Base-by-base conservation (phyloP, 2,797 vertebrate species). In the Onychomys arenicola region DNA sequence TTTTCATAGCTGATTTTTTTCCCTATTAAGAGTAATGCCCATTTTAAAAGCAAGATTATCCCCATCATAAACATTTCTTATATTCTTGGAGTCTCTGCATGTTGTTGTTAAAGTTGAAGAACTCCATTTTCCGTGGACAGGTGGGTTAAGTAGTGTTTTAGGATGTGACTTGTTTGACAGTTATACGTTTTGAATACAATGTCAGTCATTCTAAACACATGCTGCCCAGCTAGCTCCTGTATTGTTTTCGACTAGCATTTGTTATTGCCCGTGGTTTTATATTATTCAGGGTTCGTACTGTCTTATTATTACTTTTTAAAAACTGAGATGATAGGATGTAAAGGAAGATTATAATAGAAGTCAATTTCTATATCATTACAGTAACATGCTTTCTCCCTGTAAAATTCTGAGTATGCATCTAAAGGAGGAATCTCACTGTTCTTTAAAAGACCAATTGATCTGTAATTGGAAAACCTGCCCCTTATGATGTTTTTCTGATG, bases 91-190 rank as follows among this genome's bases (percentile, higher is more conserved):
- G 27, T 89, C 78, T 95, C 29, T 4, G 2, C 61, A 12, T 96
- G 16, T 59, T 67, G 2, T 65, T 63, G 57, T 71, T 96, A 59
- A 89, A 81, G n/a, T 32, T 78, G 76, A 89, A 82, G n/a, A 81
- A 88, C 63, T 96, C 78, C 77, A 87, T 95, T 93, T 81, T 67
- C 69, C 93, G 80, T 96, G 91, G 91, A 69, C 89, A 94, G 91
- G 92, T 94, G 78, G 94, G 40, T 96, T 92, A 82, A 92, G 89
- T 80, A 77, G 80, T 90, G 77, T 91, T 93, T 80, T 27, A 59
- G 69, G 43, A 49, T 82, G 17, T 87, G 94, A 95, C 92, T 95
- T 95, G 78, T 96, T 91, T 96, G 94, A 97, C 83, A 90, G 78
- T 71, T 96, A 34, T 49, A 67, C 40, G 92, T 96, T 84, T 90